Evolutionary conservation across 1,140 invertebrate genomes (phyloP), one percentile per base, ranked within the genome.

Genomic region (Drosophila simulans): DNA sequence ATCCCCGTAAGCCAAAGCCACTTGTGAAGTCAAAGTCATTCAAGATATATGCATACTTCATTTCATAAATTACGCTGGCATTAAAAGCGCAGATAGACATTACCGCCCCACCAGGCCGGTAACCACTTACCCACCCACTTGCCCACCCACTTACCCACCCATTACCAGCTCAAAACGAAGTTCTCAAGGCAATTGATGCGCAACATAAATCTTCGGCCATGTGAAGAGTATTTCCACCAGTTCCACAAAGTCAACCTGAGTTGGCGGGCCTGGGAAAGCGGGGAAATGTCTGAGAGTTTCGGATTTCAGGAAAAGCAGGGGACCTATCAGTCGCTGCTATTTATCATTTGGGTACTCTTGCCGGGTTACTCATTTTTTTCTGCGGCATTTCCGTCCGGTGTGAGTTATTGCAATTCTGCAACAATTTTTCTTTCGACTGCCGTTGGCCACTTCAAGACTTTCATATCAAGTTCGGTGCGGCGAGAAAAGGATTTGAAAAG

Each of bases 391-490:
- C 22, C 42, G 13, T 39, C 39, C 39, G 64, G 74, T 70, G 74
- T 77, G 79, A 88, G 83, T 86, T 88, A 88, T 89, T 88, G 83
- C 83, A 86, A 86, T 88, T 88, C 78, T 83, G 83, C 72, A 77
- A 89, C 79, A 89, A 88, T 83, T 88, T 89, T 89, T 79, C 83
- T 88, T 73, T 53, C 49, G 52, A 73, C 51, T 82, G 80, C 79
- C 84, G 84, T 64, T 80, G 84, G 84, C 71, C 71, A 89, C 83
- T 88, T 88, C 55, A 73, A 73, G 62, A 76, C 72, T 70, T 84
- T 77, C 72, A 80, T 62, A 88, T 75, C 73, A 76, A 75, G 70
- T 77, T 66, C 73, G 54, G 73, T 68, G 59, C 43, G 51, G 73
- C 56, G 64, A 45, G 68, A 71, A 71, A 77, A 77, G 74, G 73